phyloP scores from a whole-genome alignment of 2,888 invertebrate genomes.

The Acleris laterana region DNA sequence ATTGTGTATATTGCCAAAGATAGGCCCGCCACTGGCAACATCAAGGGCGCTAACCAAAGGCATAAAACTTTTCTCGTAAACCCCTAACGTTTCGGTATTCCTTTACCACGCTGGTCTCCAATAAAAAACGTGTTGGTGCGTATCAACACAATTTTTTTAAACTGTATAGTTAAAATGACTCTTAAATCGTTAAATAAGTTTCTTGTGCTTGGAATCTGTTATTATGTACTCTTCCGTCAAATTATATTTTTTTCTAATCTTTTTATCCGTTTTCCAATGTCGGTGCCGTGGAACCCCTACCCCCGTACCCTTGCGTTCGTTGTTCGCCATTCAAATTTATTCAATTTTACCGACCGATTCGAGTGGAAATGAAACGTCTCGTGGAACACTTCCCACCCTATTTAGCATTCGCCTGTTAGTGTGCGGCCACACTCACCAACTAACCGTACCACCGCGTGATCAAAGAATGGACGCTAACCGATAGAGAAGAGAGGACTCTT shows the following conservation, averaged over 20 bases:
- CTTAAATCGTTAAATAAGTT: too few relatives aligned
- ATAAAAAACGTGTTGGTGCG: too few relatives aligned
- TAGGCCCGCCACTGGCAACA: not conserved
- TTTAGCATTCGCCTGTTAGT: slow-evolving; percentile 59
- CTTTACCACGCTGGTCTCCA: not conserved
- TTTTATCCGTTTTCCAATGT: slow-evolving; percentile 21
- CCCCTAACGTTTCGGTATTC: slow-evolving; percentile 14
- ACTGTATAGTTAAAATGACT: too few relatives aligned
- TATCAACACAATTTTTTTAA: too few relatives aligned
- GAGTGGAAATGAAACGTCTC: slow-evolving; percentile 74
- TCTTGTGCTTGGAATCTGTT: too few relatives aligned
- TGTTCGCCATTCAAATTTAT: slow-evolving; percentile 78
- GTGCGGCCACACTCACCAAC: slow-evolving; percentile 3
- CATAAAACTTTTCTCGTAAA: slow-evolving; percentile 2
- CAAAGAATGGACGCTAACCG: too few relatives aligned
- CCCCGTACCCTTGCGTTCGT: slow-evolving; percentile 43
- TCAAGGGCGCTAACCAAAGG: not conserved
- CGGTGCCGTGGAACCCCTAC: slow-evolving; percentile 40
- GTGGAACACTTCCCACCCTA: slow-evolving; percentile 62
- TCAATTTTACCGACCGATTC: slow-evolving; percentile 72
- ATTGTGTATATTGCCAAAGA: not conserved
- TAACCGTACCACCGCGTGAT: not conserved
- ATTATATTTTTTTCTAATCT: too few relatives aligned
- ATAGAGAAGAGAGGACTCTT: too few relatives aligned
- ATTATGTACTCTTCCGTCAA: too few relatives aligned